Evolutionary conservation across 2,797 vertebrate species (phyloP).

Genomic region (Syngnathus acus): DNA sequence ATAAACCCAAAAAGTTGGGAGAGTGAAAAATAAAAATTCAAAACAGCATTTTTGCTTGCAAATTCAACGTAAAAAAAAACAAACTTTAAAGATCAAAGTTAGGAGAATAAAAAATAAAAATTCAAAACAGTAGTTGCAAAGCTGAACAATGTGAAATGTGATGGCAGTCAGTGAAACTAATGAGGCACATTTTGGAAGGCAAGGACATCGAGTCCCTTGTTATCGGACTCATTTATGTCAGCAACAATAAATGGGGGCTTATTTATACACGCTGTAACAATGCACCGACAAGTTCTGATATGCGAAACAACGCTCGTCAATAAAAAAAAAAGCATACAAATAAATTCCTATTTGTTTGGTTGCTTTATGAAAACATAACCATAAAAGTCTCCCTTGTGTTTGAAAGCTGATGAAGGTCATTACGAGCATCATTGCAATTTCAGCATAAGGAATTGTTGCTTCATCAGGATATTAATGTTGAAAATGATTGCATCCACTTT

Average conservation of each 20-base stretch:
- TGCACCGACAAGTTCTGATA: neutral
- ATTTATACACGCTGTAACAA: neutral
- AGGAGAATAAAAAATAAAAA: neutral
- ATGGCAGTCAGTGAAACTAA: neutral
- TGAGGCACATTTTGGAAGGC: constrained; percentile 5
- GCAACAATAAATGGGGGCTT: neutral
- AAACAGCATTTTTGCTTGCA: neutral
- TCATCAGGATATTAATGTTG: neutral
- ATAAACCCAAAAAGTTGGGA: neutral
- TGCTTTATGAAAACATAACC: neutral
- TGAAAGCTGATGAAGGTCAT: neutral
- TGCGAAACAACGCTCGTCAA: neutral
- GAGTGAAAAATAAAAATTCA: neutral
- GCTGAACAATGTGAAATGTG: neutral
- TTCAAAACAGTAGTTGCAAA: neutral
- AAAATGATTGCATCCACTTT: no score
- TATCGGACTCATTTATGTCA: constrained; percentile 1
- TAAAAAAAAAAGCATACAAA: neutral
- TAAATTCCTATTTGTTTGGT: neutral
- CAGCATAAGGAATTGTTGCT: neutral
- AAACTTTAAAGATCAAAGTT: neutral
- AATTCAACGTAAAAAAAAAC: neutral
- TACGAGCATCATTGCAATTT: neutral
- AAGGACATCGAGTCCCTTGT: constrained; percentile 2
- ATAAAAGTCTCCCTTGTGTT: neutral